These are phyloP conservation scores for Seriola aureovittata DNA, from an alignment of 2,113 vertebrate genomes.

Conservation along the genomic window DNA sequence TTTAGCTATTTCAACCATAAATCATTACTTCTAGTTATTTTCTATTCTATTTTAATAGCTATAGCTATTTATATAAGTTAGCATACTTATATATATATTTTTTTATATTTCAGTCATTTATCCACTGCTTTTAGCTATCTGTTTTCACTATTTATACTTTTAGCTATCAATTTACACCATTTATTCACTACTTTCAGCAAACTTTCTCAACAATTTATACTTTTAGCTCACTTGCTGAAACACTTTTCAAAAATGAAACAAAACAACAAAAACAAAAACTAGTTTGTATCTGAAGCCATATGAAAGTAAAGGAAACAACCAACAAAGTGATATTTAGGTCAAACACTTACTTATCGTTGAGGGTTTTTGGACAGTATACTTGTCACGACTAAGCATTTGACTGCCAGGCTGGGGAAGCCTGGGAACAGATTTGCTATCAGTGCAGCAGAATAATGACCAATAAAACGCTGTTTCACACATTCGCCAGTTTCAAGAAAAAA, in stretches of 20 bases:
- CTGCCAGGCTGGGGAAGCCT: slow-evolving; percentile 42
- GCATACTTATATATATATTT: no score
- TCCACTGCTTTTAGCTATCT: no score
- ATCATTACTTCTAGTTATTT: no score
- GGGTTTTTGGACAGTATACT: slow-evolving; percentile 27
- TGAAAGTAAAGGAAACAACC: slow-evolving; percentile 12
- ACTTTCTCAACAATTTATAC: no score
- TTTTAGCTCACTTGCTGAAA: not conserved
- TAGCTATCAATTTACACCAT: no score
- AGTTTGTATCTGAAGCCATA: not conserved
- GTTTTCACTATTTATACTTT: no score
- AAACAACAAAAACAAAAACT: no score
- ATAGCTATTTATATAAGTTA: no score
- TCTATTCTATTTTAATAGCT: no score
- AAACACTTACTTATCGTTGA: slow-evolving; percentile 14
- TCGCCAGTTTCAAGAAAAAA: slow-evolving; percentile 48
- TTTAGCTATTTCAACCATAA: no score
- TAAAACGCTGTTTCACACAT: slow-evolving; percentile 52
- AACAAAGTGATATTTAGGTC: slow-evolving; percentile 8
- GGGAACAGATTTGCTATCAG: slow-evolving; percentile 56
- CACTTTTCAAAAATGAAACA: not conserved
- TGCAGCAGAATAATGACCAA: slow-evolving; percentile 41
- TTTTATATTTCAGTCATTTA: no score
- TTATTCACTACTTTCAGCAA: no score
- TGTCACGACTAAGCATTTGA: slow-evolving; percentile 16